Evolutionary conservation across 2,113 vertebrate species (phyloP), one percentile per base, ranked within the genome.

Genomic region (Phalacrocorax pelagicus): DNA sequence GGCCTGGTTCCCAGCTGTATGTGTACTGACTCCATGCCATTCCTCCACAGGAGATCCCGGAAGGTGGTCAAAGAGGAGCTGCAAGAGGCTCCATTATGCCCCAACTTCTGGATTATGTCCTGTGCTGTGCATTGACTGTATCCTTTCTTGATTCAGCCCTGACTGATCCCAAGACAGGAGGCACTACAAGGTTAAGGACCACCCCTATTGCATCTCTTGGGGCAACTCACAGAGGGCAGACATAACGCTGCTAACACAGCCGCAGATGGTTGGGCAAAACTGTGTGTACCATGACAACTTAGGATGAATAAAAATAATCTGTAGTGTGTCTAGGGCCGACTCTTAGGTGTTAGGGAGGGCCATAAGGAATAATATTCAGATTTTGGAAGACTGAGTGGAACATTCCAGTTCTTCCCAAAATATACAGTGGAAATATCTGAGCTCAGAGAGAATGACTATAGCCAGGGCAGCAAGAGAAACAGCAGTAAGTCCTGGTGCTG

Each of bases 341-440:
- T 95, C 40, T 61, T n/a, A 88, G 75, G 90, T 62, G 79, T 94
- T 62, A 94, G 86, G 86, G 94, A 93, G 82, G 65, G 83, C 51
- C 47, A 23, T 57, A 58, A 90, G 44, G 71, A 94, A 51, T 7
- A 71, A 88, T 62, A 74, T 8, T 95, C 65, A 63, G n/a, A 46
- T 61, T 72, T 83, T 96, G 95, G 96, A 96, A 93, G 61, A 26
- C 29, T 4, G 36, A 90, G 67, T n/a, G 96, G 95, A 96, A 96
- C 2, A 20, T 96, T 96, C 72, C 86, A 86, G 52, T 30, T 79
- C 88, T 86, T 96, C 92, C 65, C 92, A 95, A 96, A 95, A 93
- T 93, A 95, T 5, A 94, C 82, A 91, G 92, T 93, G 96, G 96
- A 97, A 97, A 95, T 36, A 86, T 34, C 19, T 82, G 58, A 67